phyloP scores from a whole-genome alignment of 2,797 vertebrate genomes.

The Scomberomorus guttatus region DNA sequence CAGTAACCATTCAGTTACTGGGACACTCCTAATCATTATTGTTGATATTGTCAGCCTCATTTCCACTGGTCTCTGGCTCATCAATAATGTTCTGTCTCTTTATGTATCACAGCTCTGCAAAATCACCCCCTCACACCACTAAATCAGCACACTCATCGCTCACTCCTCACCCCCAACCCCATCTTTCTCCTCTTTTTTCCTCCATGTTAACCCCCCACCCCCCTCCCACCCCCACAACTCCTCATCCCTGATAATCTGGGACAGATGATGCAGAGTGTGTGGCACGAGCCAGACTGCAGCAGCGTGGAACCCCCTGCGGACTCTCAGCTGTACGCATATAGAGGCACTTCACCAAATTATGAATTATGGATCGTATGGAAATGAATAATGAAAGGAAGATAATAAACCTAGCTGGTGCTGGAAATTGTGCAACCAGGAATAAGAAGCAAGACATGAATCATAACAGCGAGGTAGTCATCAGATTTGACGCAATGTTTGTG shows the following conservation, averaged over 20 bases:
- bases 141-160: constrained; percentile 25
- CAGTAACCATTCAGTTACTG: too few species aligned
- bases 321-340: constrained; percentile 31
- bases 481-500: constrained; percentile 18
- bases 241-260: constrained; percentile 56
- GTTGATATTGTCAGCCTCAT: too few species aligned
- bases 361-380: constrained; percentile 76
- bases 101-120: too few species aligned
- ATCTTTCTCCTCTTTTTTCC: constrained; percentile 19
- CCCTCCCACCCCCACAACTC: not conserved
- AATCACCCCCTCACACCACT: not conserved
- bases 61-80: too few species aligned
- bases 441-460: constrained; percentile 18
- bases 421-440: constrained; percentile 26
- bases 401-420: constrained; percentile 39
- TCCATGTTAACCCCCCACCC: not conserved
- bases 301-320: constrained; percentile 27
- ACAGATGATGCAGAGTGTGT: constrained; percentile 46
- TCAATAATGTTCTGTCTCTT: too few species aligned
- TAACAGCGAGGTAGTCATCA: not conserved
- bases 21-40: too few species aligned
- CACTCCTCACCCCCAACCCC: not conserved
- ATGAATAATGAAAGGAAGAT: constrained; percentile 75
- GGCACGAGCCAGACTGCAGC: constrained; percentile 44
- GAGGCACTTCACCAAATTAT: constrained; percentile 65